Evolutionary conservation across 2,113 vertebrate species (phyloP), one percentile per base, ranked within the genome.

Genomic region (Redunca redunca): DNA sequence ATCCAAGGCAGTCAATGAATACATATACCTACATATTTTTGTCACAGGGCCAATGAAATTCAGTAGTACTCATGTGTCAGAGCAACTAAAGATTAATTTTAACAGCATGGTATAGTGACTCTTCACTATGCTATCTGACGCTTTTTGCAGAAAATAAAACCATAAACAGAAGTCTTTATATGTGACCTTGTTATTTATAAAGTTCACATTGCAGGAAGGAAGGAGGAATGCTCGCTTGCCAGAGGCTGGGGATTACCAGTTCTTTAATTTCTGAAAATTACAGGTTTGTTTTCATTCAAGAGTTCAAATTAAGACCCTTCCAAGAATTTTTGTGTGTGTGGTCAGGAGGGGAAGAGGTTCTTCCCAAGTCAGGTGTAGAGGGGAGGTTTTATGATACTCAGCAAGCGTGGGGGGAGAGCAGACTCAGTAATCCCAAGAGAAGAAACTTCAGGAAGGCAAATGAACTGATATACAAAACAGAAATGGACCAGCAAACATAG

Each of bases 201-300:
- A 89, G 60, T 84, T 71, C 28, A 40, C 21, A 17, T 11, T 78
- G 55, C 30, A 93, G 93, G 77, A 92, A 95, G 64, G 87, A 93
- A 93, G 17, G 81, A 53, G 40, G 83, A 7, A 21, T 55, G 7
- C 30, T 85, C 19, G 26, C 62, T 19, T 50, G 78, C 74, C 58
- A 90, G 88, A 52, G 86, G 89, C 40, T 89, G 36, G 88, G 93
- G 90, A 95, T 80, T 71, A 93, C 85, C 88, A 96, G 88, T 86
- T 95, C 91, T 92, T 96, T 88, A 96, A 96, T 88, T 97, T 95
- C 48, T 46, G 92, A 96, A 97, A 98, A 98, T 97, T 91, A 95
- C n/a, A 96, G 95, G 94, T 92, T 96, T 96, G 83, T 71, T 90
- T 82, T 60, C 80, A 81, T 83, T 53, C 85, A 83, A 48, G 62